Conservation (phyloP, 35 echinoderm and acorn worm genomes). For the Diadema setosum region DNA sequence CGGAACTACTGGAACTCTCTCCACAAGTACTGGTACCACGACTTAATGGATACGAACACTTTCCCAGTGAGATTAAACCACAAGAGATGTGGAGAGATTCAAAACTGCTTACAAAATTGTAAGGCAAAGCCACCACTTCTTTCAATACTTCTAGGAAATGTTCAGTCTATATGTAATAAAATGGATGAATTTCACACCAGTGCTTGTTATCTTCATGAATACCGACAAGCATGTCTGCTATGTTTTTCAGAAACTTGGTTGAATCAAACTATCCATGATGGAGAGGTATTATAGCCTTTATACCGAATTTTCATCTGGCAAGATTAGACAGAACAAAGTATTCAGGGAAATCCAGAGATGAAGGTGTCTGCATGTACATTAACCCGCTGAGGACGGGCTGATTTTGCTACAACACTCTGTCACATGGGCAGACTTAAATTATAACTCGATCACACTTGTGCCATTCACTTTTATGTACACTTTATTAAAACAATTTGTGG, state of each 20-base stretch:
- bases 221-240: not conserved
- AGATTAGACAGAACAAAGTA: not conserved
- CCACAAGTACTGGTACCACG: not conserved
- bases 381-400: constrained; percentile 29
- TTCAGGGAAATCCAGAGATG: not conserved
- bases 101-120: not conserved
- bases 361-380: constrained; percentile 31
- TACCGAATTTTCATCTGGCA: not conserved
- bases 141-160: constrained; percentile 4
- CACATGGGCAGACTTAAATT: no score
- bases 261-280: not conserved
- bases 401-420: no score
- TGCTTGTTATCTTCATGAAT: not conserved
- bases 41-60: not conserved
- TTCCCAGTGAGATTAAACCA: not conserved
- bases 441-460: no score
- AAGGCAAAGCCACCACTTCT: constrained; percentile 11
- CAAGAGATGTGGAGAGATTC: not conserved
- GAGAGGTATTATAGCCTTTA: not conserved
- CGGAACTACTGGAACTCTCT: not conserved
- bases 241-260: constrained; percentile 53
- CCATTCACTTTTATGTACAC: no score
- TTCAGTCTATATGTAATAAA: not conserved
- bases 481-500: no score
- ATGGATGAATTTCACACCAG: constrained; percentile 24